A percentile compares a stretch with the other conserved stretches of the same genome.
Evolutionary conservation across 2,113 vertebrate species (phyloP).

Genomic region (Nestor notabilis): DNA sequence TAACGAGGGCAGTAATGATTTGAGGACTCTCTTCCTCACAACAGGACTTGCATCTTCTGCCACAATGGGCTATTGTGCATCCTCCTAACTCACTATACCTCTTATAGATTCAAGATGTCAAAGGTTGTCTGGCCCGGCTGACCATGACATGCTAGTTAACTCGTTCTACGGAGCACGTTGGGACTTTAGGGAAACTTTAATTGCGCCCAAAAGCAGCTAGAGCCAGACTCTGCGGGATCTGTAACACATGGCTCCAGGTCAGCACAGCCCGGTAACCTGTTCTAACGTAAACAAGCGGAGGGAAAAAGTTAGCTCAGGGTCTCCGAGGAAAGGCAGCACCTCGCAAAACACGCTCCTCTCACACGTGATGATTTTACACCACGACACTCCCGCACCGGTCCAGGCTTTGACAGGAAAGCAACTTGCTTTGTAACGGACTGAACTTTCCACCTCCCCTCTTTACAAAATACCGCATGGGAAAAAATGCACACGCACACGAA

Average conservation of each 20-base stretch:
- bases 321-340: conserved; percentile 55
- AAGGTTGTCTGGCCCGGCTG: conserved; percentile 92
- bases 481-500: conserved; percentile 10
- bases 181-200: conserved; percentile 76
- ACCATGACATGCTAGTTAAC: conserved; percentile 89
- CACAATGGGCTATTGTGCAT: conserved; percentile 92
- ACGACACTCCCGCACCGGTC: not conserved
- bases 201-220: conserved; percentile 64
- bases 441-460: conserved; percentile 52
- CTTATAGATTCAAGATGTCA: conserved; percentile 86
- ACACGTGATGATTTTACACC: conserved; percentile 59
- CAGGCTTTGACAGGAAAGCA: conserved; percentile 20
- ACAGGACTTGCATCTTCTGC: conserved; percentile 79
- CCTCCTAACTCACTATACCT: conserved; percentile 75
- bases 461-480: conserved; percentile 38
- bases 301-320: conserved; percentile 64
- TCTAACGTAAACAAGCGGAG: conserved; percentile 65
- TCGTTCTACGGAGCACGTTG: conserved; percentile 68
- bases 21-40: conserved; percentile 80
- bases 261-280: conserved; percentile 62
- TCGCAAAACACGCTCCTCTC: conserved; percentile 49
- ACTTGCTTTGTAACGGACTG: conserved; percentile 2
- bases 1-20: conserved; percentile 84
- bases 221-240: conserved; percentile 64
- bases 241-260: conserved; percentile 61